phyloP scores from a whole-genome alignment of 2,113 vertebrate species.

The Candoia aspera region DNA sequence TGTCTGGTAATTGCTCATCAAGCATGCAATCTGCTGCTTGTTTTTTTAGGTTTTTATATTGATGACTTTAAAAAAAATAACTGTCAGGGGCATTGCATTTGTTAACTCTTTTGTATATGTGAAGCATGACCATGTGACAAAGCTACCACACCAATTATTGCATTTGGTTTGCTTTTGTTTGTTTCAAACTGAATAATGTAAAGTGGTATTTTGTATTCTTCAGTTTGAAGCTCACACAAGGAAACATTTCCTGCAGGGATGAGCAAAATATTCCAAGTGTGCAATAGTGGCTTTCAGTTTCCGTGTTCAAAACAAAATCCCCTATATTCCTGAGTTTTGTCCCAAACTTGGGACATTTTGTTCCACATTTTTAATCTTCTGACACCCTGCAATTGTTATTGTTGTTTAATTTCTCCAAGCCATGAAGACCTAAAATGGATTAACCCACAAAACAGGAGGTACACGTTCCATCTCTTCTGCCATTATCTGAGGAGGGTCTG shows the following conservation, averaged over 20 bases:
- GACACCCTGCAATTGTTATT: no score
- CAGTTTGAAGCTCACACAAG: neutral
- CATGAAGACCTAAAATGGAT: no score
- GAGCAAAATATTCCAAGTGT: no score
- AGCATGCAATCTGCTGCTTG: constrained; percentile 38
- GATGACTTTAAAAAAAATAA: constrained; percentile 22
- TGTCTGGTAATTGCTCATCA: constrained; percentile 56
- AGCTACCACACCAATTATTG: neutral
- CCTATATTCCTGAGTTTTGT: no score
- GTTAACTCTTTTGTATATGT: constrained; percentile 1
- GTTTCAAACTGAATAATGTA: neutral
- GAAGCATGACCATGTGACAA: neutral
- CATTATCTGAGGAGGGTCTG: no score
- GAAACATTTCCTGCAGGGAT: neutral
- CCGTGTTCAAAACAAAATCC: no score
- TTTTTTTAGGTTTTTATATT: constrained; percentile 53
- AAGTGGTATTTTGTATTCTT: neutral
- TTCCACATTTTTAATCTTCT: no score
- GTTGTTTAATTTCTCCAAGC: no score
- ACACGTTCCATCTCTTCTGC: no score
- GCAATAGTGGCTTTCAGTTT: no score
- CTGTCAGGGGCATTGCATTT: neutral
- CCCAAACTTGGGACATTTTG: no score
- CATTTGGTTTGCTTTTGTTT: neutral
- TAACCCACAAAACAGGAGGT: no score